Conservation (phyloP, 2,113 vertebrate genomes). For the Bos javanicus region DNA sequence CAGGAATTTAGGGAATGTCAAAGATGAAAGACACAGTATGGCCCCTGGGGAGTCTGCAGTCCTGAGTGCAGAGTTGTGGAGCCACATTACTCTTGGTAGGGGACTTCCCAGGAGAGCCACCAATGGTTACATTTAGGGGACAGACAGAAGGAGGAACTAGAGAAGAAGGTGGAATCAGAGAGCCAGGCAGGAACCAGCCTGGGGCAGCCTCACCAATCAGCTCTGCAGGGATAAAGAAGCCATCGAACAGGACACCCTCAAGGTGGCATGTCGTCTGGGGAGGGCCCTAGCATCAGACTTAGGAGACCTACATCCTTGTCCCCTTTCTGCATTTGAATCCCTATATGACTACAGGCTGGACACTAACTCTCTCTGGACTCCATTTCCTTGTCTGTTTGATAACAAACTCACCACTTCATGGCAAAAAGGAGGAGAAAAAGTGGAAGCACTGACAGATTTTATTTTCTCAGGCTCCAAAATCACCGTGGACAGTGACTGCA, state of each 20-base stretch:
- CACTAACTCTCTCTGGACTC: background rate
- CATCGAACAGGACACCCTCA: background rate
- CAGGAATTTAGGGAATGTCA: background rate
- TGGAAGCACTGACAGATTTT: background rate
- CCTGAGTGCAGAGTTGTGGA: background rate
- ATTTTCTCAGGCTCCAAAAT: background rate
- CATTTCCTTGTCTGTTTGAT: background rate
- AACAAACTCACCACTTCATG: background rate
- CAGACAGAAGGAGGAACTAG: background rate
- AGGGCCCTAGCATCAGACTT: background rate
- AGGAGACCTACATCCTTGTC: background rate
- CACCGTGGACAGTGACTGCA: background rate
- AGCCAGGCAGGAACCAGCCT: background rate
- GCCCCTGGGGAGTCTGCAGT: background rate
- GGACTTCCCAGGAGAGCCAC: background rate
- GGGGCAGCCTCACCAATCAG: background rate
- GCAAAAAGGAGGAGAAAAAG: background rate
- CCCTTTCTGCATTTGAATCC: background rate
- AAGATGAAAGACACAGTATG: background rate
- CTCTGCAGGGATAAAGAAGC: background rate
- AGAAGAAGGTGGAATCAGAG: background rate
- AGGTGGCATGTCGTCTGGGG: background rate
- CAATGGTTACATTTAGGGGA: background rate
- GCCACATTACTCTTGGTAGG: background rate
- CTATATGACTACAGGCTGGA: background rate